A percentile compares a stretch with the other conserved stretches of the same genome.
Conservation (phyloP, 2,888 invertebrate species). For the Meandrusa payeni region DNA sequence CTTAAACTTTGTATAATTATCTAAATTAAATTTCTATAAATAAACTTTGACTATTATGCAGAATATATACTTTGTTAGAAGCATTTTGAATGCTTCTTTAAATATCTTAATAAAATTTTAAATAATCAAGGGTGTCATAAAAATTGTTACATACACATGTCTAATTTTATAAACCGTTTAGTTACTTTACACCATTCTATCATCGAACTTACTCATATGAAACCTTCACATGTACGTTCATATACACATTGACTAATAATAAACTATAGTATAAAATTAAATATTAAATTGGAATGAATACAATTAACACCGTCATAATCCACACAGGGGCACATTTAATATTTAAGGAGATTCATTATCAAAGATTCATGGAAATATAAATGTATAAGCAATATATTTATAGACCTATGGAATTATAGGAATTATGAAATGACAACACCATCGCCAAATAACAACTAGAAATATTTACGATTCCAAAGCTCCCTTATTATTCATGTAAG, state of each 20-base stretch:
- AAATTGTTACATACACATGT: not conserved
- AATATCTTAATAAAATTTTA: not conserved
- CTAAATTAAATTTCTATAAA: slow-evolving; percentile 9
- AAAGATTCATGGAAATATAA: slow-evolving; percentile 18
- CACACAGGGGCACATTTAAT: slow-evolving; percentile 14
- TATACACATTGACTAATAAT: not conserved
- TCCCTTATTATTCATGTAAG: slow-evolving; percentile 4
- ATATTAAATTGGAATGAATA: slow-evolving; percentile 16
- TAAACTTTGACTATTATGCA: not conserved
- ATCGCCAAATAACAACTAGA: slow-evolving; percentile 10
- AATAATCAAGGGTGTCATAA: slow-evolving; percentile 1
- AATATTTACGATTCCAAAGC: slow-evolving; percentile 4
- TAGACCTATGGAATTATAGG: slow-evolving; percentile 21
- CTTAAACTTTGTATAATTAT: slow-evolving; percentile 17
- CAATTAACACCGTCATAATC: slow-evolving; percentile 2
- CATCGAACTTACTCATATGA: not conserved
- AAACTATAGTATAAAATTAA: slow-evolving; percentile 12
- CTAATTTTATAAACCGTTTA: slow-evolving; percentile 5
- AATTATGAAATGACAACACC: slow-evolving; percentile 15
- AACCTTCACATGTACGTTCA: not conserved
- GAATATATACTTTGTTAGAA: not conserved
- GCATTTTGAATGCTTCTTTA: slow-evolving; percentile 1
- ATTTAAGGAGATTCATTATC: slow-evolving; percentile 20
- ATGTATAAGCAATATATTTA: slow-evolving; percentile 22
- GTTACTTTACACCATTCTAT: slow-evolving; percentile 9